Conservation (phyloP, 92 coral and sea anemone species). For the Porites rus region DNA sequence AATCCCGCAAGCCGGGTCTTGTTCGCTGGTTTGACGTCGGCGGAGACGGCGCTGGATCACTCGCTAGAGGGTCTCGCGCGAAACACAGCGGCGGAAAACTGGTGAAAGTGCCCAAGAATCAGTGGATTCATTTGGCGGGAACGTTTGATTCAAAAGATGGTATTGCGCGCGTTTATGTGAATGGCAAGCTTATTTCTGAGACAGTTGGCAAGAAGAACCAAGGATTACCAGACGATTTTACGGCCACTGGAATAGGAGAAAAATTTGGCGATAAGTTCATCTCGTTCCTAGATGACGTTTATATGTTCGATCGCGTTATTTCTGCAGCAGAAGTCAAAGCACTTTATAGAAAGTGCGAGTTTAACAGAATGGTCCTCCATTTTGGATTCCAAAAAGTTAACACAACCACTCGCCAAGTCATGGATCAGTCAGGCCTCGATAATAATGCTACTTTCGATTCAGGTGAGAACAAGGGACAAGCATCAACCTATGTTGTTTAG, state of each 20-base stretch:
- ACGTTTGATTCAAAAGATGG: constrained; percentile 95
- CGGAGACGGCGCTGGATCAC: constrained; percentile 44
- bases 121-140: constrained; percentile 96
- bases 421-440: constrained; percentile 95
- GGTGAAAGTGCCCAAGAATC: constrained; percentile 81
- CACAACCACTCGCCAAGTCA: constrained; percentile 67
- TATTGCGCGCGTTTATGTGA: constrained; percentile 88
- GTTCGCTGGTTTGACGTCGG: constrained; percentile 94
- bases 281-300: constrained; percentile 92
- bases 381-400: constrained; percentile 97
- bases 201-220: constrained; percentile 79
- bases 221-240: constrained; percentile 93
- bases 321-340: constrained; percentile 84
- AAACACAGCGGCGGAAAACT: constrained; percentile 29
- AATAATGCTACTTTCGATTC: constrained; percentile 85
- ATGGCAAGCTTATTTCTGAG: constrained; percentile 86
- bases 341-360: constrained; percentile 92
- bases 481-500: no score
- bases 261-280: constrained; percentile 92
- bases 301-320: constrained; percentile 91
- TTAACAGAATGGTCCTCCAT: constrained; percentile 97
- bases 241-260: constrained; percentile 91
- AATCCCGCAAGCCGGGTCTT: constrained; percentile 86
- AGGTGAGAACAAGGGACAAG: constrained; percentile 34
- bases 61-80: constrained; percentile 53